Evolutionary conservation across 2,888 invertebrate species (phyloP).

Genomic region (Andrena bucephala): DNA sequence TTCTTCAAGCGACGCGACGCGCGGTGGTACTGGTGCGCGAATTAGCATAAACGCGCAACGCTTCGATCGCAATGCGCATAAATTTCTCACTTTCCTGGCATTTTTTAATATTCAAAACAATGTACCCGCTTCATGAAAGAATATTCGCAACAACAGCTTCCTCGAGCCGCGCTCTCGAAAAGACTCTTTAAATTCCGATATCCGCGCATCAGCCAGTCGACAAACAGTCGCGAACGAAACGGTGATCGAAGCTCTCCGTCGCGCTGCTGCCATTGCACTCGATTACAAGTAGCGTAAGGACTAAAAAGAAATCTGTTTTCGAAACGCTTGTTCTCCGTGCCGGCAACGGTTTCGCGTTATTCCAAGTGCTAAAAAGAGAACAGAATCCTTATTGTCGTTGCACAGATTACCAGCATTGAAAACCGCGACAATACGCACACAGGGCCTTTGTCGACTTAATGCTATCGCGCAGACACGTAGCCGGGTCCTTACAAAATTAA

Average conservation of each 20-base stretch:
- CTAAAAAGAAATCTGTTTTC: background rate
- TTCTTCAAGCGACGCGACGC: background rate
- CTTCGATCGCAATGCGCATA: conserved; percentile 41
- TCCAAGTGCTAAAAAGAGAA: conserved; percentile 1
- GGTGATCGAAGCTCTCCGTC: background rate
- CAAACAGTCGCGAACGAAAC: background rate
- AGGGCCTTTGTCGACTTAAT: conserved; percentile 28
- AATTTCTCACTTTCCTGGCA: conserved; percentile 24
- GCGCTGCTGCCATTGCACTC: background rate
- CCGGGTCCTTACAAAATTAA: conserved; percentile 44
- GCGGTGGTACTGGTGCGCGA: background rate
- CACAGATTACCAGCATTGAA: conserved; percentile 34
- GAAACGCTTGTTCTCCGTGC: background rate
- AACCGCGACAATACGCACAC: conserved; percentile 30
- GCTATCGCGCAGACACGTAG: conserved; percentile 38
- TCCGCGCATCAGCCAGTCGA: background rate
- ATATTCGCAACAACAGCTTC: background rate
- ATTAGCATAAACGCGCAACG: conserved; percentile 50
- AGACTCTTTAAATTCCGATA: background rate
- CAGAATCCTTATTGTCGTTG: background rate
- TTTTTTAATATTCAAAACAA: conserved; percentile 5
- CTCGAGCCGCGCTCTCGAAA: background rate
- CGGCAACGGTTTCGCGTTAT: background rate
- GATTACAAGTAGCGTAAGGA: background rate
- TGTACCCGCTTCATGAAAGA: background rate